A percentile compares a stretch with the other conserved stretches of the same genome.
phyloP scores from a whole-genome alignment of 2,797 vertebrate species.

The Poeciliopsis infans region DNA sequence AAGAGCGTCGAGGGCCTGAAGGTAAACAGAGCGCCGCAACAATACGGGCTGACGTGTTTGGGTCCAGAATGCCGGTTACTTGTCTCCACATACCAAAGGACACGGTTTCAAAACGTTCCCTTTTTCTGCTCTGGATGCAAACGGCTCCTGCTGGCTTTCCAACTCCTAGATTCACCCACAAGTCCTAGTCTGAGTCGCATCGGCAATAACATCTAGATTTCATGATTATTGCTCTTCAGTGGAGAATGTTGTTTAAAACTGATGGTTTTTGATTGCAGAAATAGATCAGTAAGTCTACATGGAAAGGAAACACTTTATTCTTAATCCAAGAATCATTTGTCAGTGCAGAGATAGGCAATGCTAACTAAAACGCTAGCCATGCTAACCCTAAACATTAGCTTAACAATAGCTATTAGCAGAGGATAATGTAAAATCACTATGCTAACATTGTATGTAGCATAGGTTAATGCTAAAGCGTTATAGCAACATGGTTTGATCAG shows the following conservation, averaged over 20 bases:
- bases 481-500: too few relatives aligned
- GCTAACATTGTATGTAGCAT: background rate
- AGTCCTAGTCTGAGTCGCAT: too few relatives aligned
- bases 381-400: background rate
- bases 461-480: background rate
- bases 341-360: background rate
- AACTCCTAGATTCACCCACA: background rate
- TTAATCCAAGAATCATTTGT: background rate
- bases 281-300: background rate
- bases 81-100: conserved; percentile 20
- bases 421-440: too few relatives aligned
- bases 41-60: conserved; percentile 53
- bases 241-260: background rate
- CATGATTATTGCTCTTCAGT: background rate
- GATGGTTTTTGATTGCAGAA: background rate
- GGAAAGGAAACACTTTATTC: background rate
- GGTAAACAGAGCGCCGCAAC: conserved; percentile 72
- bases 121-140: conserved; percentile 16
- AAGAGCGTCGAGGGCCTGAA: conserved; percentile 47
- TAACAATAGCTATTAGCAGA: background rate
- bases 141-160: conserved; percentile 14
- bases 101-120: conserved; percentile 6
- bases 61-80: conserved; percentile 22
- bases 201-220: background rate
- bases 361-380: background rate